These are phyloP conservation scores for Trisateles emortualis DNA, from an alignment of 2,888 invertebrate genomes.

Conservation along the genomic window DNA sequence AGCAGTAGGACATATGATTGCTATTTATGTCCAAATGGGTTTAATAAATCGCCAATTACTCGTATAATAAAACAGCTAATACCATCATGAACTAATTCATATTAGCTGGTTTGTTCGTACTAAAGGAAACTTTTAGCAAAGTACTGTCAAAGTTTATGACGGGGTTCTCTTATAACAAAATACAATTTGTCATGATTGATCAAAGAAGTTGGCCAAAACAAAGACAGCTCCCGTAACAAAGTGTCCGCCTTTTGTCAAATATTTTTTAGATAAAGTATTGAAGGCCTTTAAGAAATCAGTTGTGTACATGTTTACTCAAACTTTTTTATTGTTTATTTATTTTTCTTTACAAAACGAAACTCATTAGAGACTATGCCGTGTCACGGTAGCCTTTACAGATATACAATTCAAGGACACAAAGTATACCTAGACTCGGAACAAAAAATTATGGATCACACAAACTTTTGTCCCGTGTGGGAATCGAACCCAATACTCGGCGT, in stretches of 20 bases:
- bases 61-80: background rate
- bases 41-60: background rate
- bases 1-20: too few relatives aligned
- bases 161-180: constrained; percentile 76
- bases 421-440: too few relatives aligned
- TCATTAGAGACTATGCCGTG: too few relatives aligned
- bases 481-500: too few relatives aligned
- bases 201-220: constrained; percentile 77
- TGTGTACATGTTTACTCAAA: constrained; percentile 17
- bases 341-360: too few relatives aligned
- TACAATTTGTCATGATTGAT: constrained; percentile 85
- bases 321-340: too few relatives aligned
- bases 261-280: constrained; percentile 55
- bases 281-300: constrained; percentile 45
- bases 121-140: constrained; percentile 66
- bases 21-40: too few relatives aligned
- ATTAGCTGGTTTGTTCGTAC: constrained; percentile 64
- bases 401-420: too few relatives aligned
- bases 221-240: constrained; percentile 66
- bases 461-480: too few relatives aligned
- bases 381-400: too few relatives aligned
- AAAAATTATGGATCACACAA: too few relatives aligned
- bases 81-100: constrained; percentile 64
- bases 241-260: constrained; percentile 60
- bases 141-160: constrained; percentile 78